These are phyloP conservation scores for Hirtodrosophila trivittata DNA, from an alignment of 2,888 invertebrate species.

Conservation along the genomic window DNA sequence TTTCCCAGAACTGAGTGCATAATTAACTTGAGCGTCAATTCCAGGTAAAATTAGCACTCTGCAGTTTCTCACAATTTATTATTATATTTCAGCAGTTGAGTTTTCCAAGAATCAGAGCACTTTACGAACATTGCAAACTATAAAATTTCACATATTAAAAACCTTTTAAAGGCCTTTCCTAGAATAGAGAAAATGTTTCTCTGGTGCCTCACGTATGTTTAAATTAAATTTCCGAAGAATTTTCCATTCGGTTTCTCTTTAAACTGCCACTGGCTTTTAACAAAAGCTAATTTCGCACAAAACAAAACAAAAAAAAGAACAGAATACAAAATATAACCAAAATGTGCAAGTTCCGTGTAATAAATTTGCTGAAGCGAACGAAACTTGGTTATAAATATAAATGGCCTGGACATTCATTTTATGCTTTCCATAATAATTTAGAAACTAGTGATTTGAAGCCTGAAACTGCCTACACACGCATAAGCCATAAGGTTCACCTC, in stretches of 20 bases:
- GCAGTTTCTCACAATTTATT: no score
- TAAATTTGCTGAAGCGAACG: constrained; percentile 70
- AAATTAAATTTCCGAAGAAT: constrained; percentile 1
- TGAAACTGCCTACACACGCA: constrained; percentile 73
- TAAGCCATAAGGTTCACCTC: constrained; percentile 39
- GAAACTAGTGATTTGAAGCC: constrained; percentile 72
- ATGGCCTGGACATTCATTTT: constrained; percentile 74
- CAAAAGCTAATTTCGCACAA: constrained; percentile 39
- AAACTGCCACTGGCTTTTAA: constrained; percentile 5
- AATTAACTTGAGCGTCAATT: no score
- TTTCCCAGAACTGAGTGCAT: no score
- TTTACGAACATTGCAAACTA: no score
- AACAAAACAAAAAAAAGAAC: constrained; percentile 1
- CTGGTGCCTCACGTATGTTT: no score
- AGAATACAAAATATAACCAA: constrained; percentile 2
- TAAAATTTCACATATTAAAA: no score
- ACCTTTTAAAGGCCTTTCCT: no score
- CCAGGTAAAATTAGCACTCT: no score
- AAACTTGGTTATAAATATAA: constrained; percentile 74
- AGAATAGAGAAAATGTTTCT: no score
- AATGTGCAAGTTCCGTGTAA: constrained; percentile 38
- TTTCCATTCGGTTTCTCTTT: constrained; percentile 6
- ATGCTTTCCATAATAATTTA: constrained; percentile 77
- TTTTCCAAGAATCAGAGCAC: no score
- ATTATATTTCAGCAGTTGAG: no score